Conservation (phyloP, 2,113 vertebrate genomes). For the Arothron firmamentum region DNA sequence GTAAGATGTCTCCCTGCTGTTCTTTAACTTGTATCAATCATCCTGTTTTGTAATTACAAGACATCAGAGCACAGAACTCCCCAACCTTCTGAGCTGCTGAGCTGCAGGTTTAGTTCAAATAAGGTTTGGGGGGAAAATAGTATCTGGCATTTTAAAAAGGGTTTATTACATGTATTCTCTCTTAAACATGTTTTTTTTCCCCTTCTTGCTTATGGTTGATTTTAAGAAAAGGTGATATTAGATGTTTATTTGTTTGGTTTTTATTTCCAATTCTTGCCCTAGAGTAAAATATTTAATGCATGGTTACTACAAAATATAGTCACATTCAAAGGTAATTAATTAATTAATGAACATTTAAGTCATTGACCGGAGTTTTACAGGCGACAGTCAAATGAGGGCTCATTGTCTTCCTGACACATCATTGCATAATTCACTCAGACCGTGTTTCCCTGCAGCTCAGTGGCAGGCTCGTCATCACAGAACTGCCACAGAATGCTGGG, state of each 20-base stretch:
- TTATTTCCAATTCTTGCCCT: too few species aligned
- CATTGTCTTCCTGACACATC: conserved; percentile 30
- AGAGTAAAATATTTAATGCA: too few species aligned
- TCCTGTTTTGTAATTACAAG: conserved; percentile 9
- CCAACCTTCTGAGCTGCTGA: conserved; percentile 41
- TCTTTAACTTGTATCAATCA: conserved; percentile 22
- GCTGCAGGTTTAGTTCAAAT: conserved; percentile 29
- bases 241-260: too few species aligned
- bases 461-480: conserved; percentile 54
- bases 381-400: conserved; percentile 8
- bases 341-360: too few species aligned
- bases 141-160: not conserved
- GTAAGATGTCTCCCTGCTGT: conserved; percentile 14
- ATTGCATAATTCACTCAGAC: conserved; percentile 56
- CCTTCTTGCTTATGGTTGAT: too few species aligned
- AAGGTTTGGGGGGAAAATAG: conserved; percentile 8
- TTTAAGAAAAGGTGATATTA: too few species aligned
- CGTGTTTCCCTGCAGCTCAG: conserved; percentile 55
- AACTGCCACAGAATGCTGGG: conserved; percentile 46
- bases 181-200: too few species aligned
- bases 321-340: too few species aligned
- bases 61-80: conserved; percentile 20
- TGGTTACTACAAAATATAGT: too few species aligned
- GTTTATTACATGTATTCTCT: too few species aligned
- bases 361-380: not conserved